A percentile compares a stretch with the other conserved stretches of the same genome.
Evolutionary conservation across 2,888 invertebrate species (phyloP).

Genomic region (Matsumyia berberina): DNA sequence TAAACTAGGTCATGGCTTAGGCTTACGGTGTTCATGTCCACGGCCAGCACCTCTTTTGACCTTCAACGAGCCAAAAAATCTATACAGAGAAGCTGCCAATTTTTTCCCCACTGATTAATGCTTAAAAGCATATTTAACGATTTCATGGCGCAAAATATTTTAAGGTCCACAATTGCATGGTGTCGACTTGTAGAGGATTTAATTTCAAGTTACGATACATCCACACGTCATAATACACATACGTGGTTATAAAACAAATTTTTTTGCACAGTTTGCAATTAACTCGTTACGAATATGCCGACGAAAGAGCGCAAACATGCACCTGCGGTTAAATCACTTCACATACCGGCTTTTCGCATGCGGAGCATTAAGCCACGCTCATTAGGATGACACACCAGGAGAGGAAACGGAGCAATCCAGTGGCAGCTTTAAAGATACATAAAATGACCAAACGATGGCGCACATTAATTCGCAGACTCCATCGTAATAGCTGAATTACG

Average conservation of each 20-base stretch:
- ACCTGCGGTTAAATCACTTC: constrained; percentile 19
- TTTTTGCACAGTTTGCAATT: constrained; percentile 11
- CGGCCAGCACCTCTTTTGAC: not conserved
- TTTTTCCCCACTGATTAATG: not conserved
- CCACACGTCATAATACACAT: not conserved
- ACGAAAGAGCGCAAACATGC: not conserved
- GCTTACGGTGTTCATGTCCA: not conserved
- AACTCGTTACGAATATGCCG: constrained; percentile 20
- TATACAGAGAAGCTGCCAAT: not conserved
- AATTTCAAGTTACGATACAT: constrained; percentile 1
- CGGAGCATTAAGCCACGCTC: not conserved
- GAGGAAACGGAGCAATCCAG: not conserved
- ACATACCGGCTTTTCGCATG: not conserved
- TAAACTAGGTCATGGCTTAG: constrained; percentile 3
- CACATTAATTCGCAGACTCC: constrained; percentile 18
- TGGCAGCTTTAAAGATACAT: not conserved
- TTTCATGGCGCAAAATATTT: not conserved
- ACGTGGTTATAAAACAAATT: not conserved
- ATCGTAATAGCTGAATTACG: constrained; percentile 21
- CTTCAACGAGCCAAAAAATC: not conserved
- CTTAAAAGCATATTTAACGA: not conserved
- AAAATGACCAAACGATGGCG: constrained; percentile 6
- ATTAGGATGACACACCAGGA: not conserved
- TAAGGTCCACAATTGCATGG: not conserved
- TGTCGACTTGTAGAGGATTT: not conserved